Conservation (phyloP, 1,140 invertebrate species). For the Drosophila teissieri region DNA sequence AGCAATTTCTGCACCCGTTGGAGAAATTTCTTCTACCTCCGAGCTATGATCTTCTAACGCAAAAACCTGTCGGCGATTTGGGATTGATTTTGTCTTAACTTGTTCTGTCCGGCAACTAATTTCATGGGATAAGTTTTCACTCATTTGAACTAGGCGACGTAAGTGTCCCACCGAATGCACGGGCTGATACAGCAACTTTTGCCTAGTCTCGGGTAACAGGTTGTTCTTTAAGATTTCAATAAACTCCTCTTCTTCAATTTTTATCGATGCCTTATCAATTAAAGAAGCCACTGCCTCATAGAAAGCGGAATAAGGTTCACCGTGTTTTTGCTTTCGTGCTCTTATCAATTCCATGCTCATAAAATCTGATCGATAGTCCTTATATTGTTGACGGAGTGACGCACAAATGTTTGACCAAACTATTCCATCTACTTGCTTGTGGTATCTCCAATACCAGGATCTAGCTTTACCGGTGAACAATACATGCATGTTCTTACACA, state of each 20-base stretch:
- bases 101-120: background rate
- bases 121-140: background rate
- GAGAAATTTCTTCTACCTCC: background rate
- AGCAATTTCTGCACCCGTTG: background rate
- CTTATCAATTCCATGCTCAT: background rate
- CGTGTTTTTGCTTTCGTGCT: no score
- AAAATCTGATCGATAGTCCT: constrained; percentile 14
- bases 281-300: background rate
- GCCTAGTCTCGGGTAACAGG: background rate
- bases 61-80: background rate
- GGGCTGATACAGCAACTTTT: background rate
- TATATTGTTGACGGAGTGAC: constrained; percentile 26
- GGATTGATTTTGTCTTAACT: background rate
- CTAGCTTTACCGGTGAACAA: no score
- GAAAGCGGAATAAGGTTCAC: no score
- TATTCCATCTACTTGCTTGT: background rate
- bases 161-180: background rate
- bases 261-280: no score
- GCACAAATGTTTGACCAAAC: constrained; percentile 9
- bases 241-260: no score
- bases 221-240: no score
- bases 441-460: no score
- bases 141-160: background rate
- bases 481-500: no score
- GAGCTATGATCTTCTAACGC: background rate